These are phyloP conservation scores for Steatocranus sp. DNA, from an alignment of 2,797 vertebrate genomes.

Conservation along the genomic window DNA sequence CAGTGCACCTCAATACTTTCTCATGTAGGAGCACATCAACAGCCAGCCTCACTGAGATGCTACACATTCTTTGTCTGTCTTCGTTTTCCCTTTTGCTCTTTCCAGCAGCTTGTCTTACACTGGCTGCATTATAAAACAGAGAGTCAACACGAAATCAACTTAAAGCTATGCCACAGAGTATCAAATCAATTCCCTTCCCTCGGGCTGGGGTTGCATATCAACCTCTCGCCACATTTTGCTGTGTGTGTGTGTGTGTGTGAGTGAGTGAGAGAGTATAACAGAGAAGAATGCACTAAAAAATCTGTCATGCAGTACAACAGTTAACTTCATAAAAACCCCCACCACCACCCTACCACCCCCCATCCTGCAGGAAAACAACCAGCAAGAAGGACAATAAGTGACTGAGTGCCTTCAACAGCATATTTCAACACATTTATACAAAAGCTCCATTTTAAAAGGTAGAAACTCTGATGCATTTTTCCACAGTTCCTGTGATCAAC, in stretches of 20 bases:
- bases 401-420: neutral
- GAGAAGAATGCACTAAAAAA: neutral
- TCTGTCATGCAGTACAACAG: neutral
- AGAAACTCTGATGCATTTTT: neutral
- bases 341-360: neutral
- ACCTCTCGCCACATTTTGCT: constrained; percentile 5
- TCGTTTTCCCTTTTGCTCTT: neutral
- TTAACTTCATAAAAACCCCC: neutral
- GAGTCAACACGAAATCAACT: constrained; percentile 13
- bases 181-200: constrained; percentile 16
- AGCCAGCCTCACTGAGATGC: constrained; percentile 28
- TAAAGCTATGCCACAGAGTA: constrained; percentile 6
- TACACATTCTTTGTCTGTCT: neutral
- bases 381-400: neutral
- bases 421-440: neutral
- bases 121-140: constrained; percentile 19
- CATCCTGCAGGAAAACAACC: neutral
- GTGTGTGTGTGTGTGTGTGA: neutral
- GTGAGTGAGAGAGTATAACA: neutral
- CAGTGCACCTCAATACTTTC: constrained; percentile 15
- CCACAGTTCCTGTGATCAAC: neutral
- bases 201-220: neutral
- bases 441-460: neutral
- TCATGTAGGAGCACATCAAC: constrained; percentile 27
- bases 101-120: neutral